Evolutionary conservation across 1,140 invertebrate genomes (phyloP).

Genomic region (Bombus ignitus): DNA sequence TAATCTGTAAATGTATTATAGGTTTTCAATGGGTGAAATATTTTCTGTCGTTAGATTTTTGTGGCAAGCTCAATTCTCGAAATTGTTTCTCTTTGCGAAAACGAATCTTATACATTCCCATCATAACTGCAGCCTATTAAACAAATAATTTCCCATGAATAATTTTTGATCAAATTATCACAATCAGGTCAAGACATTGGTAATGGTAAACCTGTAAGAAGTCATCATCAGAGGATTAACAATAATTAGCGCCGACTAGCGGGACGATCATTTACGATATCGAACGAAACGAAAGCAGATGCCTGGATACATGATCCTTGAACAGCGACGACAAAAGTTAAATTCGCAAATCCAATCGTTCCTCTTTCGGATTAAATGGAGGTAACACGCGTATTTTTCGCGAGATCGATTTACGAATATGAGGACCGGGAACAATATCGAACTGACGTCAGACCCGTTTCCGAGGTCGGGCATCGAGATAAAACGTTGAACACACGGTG

Average conservation of each 20-base stretch:
- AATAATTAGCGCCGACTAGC: background rate
- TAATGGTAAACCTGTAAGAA: background rate
- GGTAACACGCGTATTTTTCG: background rate
- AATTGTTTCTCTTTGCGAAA: background rate
- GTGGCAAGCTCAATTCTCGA: too few relatives aligned
- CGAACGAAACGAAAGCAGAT: background rate
- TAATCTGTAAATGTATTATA: background rate
- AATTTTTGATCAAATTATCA: background rate
- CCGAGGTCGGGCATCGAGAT: constrained; percentile 11
- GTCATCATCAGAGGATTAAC: background rate
- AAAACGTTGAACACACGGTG: background rate
- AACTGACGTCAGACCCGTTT: background rate
- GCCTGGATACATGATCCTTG: background rate
- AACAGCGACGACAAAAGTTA: background rate
- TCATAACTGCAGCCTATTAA: background rate
- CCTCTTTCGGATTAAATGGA: background rate
- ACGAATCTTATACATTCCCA: background rate
- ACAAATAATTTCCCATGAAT: background rate
- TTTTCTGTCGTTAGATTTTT: too few relatives aligned
- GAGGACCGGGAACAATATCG: background rate
- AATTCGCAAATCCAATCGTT: background rate
- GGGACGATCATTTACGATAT: background rate
- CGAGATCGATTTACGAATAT: background rate
- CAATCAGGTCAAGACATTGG: background rate
- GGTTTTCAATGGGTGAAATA: too few relatives aligned